These are phyloP conservation scores for Dynastes tityus DNA, from an alignment of 2,888 invertebrate genomes.

Conservation along the genomic window DNA sequence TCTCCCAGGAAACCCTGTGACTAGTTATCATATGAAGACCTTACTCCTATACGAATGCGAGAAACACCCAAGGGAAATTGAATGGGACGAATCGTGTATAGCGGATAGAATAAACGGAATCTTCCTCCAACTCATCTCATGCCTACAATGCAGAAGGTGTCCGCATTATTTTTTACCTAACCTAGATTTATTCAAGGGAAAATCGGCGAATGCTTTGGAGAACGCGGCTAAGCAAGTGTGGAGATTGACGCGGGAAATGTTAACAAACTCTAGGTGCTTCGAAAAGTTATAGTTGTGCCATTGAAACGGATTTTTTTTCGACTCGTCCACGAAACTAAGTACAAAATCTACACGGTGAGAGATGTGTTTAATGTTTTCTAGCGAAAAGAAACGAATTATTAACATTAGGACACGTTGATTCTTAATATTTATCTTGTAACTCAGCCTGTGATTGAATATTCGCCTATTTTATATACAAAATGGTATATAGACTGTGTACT, in stretches of 20 bases:
- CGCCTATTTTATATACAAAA: constrained; percentile 45
- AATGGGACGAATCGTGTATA: constrained; percentile 94
- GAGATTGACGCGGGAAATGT: constrained; percentile 91
- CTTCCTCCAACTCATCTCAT: constrained; percentile 95
- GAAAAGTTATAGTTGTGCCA: constrained; percentile 83
- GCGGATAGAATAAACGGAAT: constrained; percentile 95
- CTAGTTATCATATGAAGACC: constrained; percentile 92
- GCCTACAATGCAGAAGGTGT: constrained; percentile 94
- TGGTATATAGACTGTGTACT: constrained; percentile 35
- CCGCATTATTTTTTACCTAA: constrained; percentile 96
- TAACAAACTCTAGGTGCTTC: constrained; percentile 92
- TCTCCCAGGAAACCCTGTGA: constrained; percentile 89
- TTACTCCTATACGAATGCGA: constrained; percentile 95
- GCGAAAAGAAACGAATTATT: constrained; percentile 5
- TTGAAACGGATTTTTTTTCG: neutral
- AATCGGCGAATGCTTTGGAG: constrained; percentile 90
- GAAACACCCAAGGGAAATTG: constrained; percentile 93
- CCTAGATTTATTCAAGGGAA: constrained; percentile 94
- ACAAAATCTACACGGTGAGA: constrained; percentile 29
- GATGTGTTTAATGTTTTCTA: constrained; percentile 15
- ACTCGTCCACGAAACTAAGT: constrained; percentile 44
- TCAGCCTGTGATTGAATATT: constrained; percentile 58
- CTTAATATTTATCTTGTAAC: constrained; percentile 47
- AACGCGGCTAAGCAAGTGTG: constrained; percentile 95
- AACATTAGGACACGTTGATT: constrained; percentile 10